phyloP scores from a whole-genome alignment of 2,888 invertebrate species.

The Sacculina carcini region DNA sequence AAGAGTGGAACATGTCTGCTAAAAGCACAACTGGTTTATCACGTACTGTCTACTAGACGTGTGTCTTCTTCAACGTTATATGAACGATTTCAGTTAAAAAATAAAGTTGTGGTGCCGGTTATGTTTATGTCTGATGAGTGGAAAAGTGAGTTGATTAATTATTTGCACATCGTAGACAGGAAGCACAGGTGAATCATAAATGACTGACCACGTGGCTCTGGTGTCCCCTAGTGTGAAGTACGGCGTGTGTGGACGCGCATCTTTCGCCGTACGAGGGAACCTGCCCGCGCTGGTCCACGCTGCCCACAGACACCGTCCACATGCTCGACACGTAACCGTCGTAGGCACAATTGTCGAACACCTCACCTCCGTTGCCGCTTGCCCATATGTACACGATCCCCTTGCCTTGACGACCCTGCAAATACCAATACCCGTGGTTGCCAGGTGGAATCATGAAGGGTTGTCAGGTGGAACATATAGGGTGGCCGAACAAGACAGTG shows the following conservation, averaged over 20 bases:
- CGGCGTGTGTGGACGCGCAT: conserved; percentile 62
- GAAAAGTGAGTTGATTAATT: too few species aligned
- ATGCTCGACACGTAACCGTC: conserved; percentile 66
- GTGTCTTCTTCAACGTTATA: neutral
- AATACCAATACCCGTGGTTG: too few species aligned
- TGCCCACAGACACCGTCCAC: conserved; percentile 63
- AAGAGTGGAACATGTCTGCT: neutral
- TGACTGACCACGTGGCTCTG: conserved; percentile 29
- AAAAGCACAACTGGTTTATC: neutral
- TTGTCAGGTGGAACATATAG: too few species aligned
- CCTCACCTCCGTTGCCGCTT: conserved; percentile 63
- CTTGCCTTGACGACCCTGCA: conserved; percentile 38
- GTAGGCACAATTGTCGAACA: conserved; percentile 64
- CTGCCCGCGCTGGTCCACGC: conserved; percentile 39
- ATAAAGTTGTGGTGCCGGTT: neutral
- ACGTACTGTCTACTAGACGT: neutral
- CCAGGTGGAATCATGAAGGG: too few species aligned
- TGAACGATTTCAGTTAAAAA: neutral
- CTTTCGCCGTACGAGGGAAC: conserved; percentile 78
- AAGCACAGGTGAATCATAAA: too few species aligned
- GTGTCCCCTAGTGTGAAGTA: conserved; percentile 68
- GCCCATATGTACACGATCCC: conserved; percentile 79
- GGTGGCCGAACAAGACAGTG: too few species aligned
- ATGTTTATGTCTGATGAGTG: too few species aligned
- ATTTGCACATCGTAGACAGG: too few species aligned